A percentile compares a stretch with the other conserved stretches of the same genome.
These are phyloP conservation scores for Leptothorax acervorum DNA, from an alignment of 2,888 invertebrate species.

Conservation along the genomic window DNA sequence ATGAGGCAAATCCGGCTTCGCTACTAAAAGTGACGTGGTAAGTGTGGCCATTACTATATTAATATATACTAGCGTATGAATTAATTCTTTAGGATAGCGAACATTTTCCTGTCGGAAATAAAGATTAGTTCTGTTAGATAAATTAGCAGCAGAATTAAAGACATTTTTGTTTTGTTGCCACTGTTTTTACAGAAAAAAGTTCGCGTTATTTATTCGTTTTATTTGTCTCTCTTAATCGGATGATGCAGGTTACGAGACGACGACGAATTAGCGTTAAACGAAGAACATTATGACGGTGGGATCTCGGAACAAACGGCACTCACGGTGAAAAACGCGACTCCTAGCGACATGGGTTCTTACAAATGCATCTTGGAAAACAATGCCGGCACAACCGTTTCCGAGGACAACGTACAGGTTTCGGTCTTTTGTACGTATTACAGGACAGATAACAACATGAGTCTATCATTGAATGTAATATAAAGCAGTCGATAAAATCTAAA, in stretches of 20 bases:
- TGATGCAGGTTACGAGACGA: slow-evolving; percentile 89
- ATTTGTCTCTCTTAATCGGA: slow-evolving; percentile 9
- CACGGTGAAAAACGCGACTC: slow-evolving; percentile 91
- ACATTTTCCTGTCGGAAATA: neutral
- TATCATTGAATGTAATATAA: neutral
- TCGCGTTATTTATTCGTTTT: neutral
- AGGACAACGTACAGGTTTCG: slow-evolving; percentile 91
- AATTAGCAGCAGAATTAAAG: slow-evolving; percentile 19
- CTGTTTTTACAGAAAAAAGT: neutral
- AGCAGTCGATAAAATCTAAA: neutral
- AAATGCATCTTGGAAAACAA: slow-evolving; percentile 93
- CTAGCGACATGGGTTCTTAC: slow-evolving; percentile 94
- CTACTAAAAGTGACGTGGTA: slow-evolving; percentile 93
- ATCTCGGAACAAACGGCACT: slow-evolving; percentile 91
- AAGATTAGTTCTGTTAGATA: neutral
- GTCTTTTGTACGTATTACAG: slow-evolving; percentile 91
- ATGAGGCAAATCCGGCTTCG: slow-evolving; percentile 94
- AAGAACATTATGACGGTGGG: slow-evolving; percentile 92
- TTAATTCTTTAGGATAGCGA: neutral
- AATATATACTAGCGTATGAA: neutral
- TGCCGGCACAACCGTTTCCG: slow-evolving; percentile 91
- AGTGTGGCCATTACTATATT: slow-evolving; percentile 77
- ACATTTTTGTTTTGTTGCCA: neutral
- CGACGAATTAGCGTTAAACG: slow-evolving; percentile 87
- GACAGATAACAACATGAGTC: neutral